Evolutionary conservation across 2,113 vertebrate genomes (phyloP), one percentile per base, ranked within the genome.

Genomic region (Oceanodroma tethys): DNA sequence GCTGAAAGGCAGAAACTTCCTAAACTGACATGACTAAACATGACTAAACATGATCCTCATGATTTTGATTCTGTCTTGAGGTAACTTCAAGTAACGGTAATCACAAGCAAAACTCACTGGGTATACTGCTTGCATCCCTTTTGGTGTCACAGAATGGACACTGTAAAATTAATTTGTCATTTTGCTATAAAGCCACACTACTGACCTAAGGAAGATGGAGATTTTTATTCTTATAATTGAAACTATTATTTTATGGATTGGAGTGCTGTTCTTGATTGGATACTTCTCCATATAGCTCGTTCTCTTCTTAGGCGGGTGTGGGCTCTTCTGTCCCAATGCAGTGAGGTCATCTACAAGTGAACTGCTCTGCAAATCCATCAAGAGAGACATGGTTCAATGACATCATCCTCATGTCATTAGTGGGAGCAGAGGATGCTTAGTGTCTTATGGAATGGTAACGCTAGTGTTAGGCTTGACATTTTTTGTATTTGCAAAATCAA

Each of bases 261-360:
- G 6, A 58, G 16, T 53, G n/a, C 25, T 80, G 38, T 18, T 75
- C 72, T 86, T 75, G 50, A 47, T 17, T 12, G 3, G 23, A 8
- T 59, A 29, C 56, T 87, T 91, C 43, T 81, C 30, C 21, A 40
- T 5, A 14, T 38, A 87, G 6, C 13, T 95, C 0, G 3, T 89
- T 79, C 32, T 91, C 6, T 67, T 81, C 60, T 90, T 38, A 79
- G 45, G 13, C 0, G 0, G 23, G 1, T 62, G 22, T 1, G 7
- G 63, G 27, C 4, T 86, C 4, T 80, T 83, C 50, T 78, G 13
- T 74, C 13, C 25, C 48, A 67, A 1, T 50, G 26, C 13, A 79
- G 34, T 74, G 56, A 84, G 48, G 66, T 94, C 38, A 79, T 52
- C 48, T n/a, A n/a, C n/a, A 67, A 71, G 32, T 32, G 16, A 86